Base-by-base conservation (phyloP, 1,140 invertebrate species). In the Bilobella aurantiaca region DNA sequence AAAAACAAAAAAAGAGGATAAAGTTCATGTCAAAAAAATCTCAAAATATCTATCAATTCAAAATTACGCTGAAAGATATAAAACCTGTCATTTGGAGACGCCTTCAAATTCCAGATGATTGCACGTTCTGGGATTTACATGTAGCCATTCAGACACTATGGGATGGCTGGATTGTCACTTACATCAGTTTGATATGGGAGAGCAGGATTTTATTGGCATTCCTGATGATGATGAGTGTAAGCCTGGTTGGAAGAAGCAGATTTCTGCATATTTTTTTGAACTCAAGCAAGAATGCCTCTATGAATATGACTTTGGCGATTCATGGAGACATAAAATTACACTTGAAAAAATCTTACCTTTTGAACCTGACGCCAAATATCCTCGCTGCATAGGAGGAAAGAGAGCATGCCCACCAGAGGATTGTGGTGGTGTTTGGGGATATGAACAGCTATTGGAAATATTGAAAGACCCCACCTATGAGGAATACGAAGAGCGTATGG, bases 341-440 rank as follows among this genome's bases (percentile, higher is more conserved):
- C 18, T 42, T 8, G 34, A 42, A 18, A 42, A 42, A 42, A 42
- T 42, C 34, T 42, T 42, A 8, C 8, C 8, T 12, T 8, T 8
- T 18, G 8, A 12, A 8, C 34, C 34, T 12, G 18, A 42, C 34
- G 18, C 34, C 34, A 12, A 42, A 8, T 42, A 42, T 18, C 34
- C 34, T 12, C 8, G 8, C 18, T 42, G 34, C 18, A 42, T 18
- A 12, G 34, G 8, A 42, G 34, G 34, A 12, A 34, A 37, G 12
- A 3, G 32, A 3, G 60, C 60, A 37, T 62, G 60, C 25, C 60
- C 60, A 14, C 60, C 60, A 23, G 60, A 62, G 42, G 60, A 62
- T 37, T 32, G 29, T 62, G 60, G 60, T 32, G 60, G 60, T 5
- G 34, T 46, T 14, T 32, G 14, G 3, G 60, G 60, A 46, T 62